Evolutionary conservation across 2,113 vertebrate species (phyloP), one percentile per base, ranked within the genome.

Genomic region (Chloropsis cyanopogon): DNA sequence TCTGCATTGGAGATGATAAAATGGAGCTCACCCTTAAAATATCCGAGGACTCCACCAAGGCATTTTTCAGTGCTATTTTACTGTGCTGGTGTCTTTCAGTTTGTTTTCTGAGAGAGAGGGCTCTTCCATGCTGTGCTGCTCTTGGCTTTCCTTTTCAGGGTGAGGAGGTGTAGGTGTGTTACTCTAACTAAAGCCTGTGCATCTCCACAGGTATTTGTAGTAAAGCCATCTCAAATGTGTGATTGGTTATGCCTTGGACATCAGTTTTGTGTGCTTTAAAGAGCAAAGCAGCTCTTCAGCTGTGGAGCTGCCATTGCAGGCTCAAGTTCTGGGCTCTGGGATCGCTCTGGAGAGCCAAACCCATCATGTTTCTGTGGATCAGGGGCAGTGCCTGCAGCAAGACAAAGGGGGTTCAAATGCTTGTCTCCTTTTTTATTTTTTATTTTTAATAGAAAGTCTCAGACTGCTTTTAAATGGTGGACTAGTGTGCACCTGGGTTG

Each of bases 21-120:
- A 47, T 10, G 52, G 49, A 78, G 20, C 60, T 93, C 65, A 44
- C 53, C 21, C 76, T 88, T 60, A 70, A 94, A 91, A 79, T 91
- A 91, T 77, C 44, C 0, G 3, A 88, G 47, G 56, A 83, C 56
- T 85, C 39, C 64, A 61, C 4, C 4, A 15, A 84, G 61, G 64
- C 52, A n/a, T 89, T 94, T 93, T 81, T 79, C 33, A 52, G 44
- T 61, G 42, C 5, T 35, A 3, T 47, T 80, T 42, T 77, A 37
- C 78, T 92, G 54, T 18, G 47, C 47, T 94, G 46, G 26, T 70
- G 82, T 93, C 57, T 95, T 92, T 87, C 35, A 46, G 56, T 95
- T 91, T 94, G 76, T 90, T 75, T 96, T 60, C 79, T 82, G 93
- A 91, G 93, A 96, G 81, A 75, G 8, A 68, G 88, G 88, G 90